Evolutionary conservation across 2,113 vertebrate genomes (phyloP).

Genomic region (Dolichallabes microphthalmus): DNA sequence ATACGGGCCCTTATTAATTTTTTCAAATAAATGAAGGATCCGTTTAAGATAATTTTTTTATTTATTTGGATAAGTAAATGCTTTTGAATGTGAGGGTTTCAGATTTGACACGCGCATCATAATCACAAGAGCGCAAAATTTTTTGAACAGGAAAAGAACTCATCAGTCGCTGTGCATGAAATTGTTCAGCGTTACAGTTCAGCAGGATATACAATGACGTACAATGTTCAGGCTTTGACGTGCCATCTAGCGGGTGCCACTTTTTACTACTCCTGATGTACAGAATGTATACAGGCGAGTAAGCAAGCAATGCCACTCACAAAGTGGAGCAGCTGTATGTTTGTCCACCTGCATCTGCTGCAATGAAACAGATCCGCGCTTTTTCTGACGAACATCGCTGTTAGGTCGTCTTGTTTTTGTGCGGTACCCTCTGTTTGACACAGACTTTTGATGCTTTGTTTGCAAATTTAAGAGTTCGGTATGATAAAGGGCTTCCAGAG

Average conservation of each 20-base stretch:
- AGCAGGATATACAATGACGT: neutral
- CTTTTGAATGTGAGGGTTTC: too few relatives aligned
- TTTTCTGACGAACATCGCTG: neutral
- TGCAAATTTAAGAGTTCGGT: slow-evolving; percentile 41
- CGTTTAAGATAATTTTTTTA: too few relatives aligned
- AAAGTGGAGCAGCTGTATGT: neutral
- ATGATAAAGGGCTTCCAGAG: slow-evolving; percentile 28
- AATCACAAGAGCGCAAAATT: too few relatives aligned
- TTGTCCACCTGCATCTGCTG: neutral
- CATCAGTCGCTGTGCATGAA: neutral
- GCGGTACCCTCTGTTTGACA: neutral
- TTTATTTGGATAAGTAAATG: too few relatives aligned
- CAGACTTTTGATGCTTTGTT: slow-evolving; percentile 29
- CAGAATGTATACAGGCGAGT: neutral
- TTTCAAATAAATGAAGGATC: too few relatives aligned
- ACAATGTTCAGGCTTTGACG: neutral
- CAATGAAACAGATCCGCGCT: neutral
- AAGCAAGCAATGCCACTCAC: neutral
- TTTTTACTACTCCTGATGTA: neutral
- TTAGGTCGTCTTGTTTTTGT: neutral
- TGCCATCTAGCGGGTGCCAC: neutral
- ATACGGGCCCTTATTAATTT: too few relatives aligned
- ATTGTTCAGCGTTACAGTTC: neutral
- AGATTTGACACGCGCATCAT: too few relatives aligned
- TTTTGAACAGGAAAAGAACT: neutral